Conservation (phyloP, 2,797 vertebrate genomes). For the Phataginus tetradactyla region DNA sequence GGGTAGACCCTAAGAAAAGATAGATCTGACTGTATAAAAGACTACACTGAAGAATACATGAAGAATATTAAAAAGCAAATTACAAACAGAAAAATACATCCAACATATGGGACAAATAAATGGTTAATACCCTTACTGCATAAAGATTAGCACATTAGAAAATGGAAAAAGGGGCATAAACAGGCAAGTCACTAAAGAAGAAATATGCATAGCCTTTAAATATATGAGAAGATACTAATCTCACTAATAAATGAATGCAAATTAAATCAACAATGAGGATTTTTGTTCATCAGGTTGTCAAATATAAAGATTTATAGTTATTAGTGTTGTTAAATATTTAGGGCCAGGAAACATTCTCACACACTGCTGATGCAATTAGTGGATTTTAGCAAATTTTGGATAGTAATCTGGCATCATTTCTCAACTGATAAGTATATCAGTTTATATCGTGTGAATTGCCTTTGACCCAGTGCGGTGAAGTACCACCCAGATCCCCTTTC, state of each 20-base stretch:
- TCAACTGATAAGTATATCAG: not conserved
- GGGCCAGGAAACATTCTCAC: not conserved
- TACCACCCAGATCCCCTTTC: not conserved
- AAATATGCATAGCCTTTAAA: conserved; percentile 51
- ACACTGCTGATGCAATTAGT: not conserved
- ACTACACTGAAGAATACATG: not conserved
- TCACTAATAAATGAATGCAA: conserved; percentile 44
- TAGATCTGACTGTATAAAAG: not conserved
- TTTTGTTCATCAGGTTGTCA: conserved; percentile 30
- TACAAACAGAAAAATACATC: not conserved
- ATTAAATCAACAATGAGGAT: conserved; percentile 27
- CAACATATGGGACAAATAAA: not conserved
- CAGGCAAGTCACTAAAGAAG: conserved; percentile 23
- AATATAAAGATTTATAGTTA: not conserved
- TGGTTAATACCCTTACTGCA: not conserved
- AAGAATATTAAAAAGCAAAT: not conserved
- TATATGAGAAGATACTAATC: conserved; percentile 47
- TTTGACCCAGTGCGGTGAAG: not conserved
- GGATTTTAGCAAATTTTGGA: not conserved
- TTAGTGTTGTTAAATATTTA: not conserved
- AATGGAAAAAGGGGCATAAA: not conserved
- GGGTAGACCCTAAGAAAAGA: not conserved
- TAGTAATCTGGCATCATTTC: not conserved
- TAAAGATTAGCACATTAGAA: conserved; percentile 27
- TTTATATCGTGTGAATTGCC: not conserved